phyloP scores from a whole-genome alignment of 2,113 vertebrate genomes.

The Istiophorus platypterus region DNA sequence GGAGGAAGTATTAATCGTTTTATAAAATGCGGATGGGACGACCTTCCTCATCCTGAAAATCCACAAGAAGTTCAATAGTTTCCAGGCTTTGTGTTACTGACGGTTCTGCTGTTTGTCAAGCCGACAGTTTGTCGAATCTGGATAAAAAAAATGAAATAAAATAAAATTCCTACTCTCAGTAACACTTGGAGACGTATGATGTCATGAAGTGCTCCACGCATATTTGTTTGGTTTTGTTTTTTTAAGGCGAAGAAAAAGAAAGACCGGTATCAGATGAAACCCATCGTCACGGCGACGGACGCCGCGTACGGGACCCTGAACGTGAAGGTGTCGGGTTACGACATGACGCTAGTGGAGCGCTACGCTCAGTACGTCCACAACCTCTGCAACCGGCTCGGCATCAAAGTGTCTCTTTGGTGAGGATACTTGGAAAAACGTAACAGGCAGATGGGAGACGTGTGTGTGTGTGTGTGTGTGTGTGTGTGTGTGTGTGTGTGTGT shows the following conservation, averaged over 20 bases:
- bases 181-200: background rate
- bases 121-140: background rate
- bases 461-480: too few species aligned
- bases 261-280: constrained; percentile 83
- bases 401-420: constrained; percentile 89
- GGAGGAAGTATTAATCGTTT: too few species aligned
- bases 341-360: constrained; percentile 91
- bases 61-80: too few species aligned
- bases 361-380: constrained; percentile 90
- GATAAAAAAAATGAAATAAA: background rate
- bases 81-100: too few species aligned
- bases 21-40: too few species aligned
- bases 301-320: constrained; percentile 88
- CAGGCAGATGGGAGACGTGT: too few species aligned
- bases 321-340: constrained; percentile 88
- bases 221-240: background rate
- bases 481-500: too few species aligned
- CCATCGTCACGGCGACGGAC: constrained; percentile 81
- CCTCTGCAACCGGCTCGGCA: constrained; percentile 88
- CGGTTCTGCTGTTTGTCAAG: too few species aligned
- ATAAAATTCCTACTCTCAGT: background rate
- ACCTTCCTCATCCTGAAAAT: too few species aligned
- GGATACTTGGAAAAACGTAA: background rate
- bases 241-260: constrained; percentile 88
- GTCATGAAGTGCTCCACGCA: background rate